phyloP scores from a whole-genome alignment of 2,888 invertebrate species.

The Acrocera orbiculus region DNA sequence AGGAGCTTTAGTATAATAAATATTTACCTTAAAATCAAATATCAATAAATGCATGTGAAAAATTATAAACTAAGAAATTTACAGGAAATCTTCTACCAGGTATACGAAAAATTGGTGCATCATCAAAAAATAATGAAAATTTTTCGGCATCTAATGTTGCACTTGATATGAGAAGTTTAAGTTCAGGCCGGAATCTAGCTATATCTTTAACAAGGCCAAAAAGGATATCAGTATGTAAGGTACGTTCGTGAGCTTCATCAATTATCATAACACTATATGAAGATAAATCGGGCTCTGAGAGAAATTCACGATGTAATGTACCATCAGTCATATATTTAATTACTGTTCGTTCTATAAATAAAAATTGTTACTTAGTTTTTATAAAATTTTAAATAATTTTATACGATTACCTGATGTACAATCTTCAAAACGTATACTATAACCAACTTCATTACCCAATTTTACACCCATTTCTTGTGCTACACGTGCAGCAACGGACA shows the following conservation, averaged over 20 bases:
- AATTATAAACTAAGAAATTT: background rate
- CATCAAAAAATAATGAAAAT: slow-evolving; percentile 95
- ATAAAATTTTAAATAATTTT: background rate
- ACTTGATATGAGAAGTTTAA: slow-evolving; percentile 92
- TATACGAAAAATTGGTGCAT: slow-evolving; percentile 93
- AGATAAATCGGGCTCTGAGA: slow-evolving; percentile 90
- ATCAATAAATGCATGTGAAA: background rate
- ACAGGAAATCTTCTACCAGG: slow-evolving; percentile 93
- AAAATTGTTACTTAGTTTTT: background rate
- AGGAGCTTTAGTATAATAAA: slow-evolving; percentile 97
- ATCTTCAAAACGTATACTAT: slow-evolving; percentile 94
- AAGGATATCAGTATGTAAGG: slow-evolving; percentile 92
- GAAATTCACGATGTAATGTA: slow-evolving; percentile 89
- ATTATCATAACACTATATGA: slow-evolving; percentile 98
- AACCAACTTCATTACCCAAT: slow-evolving; percentile 80
- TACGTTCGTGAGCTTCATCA: slow-evolving; percentile 98
- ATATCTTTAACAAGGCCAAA: slow-evolving; percentile 97
- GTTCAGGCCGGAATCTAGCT: slow-evolving; percentile 75
- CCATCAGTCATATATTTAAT: slow-evolving; percentile 99
- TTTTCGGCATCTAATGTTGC: slow-evolving; percentile 97
- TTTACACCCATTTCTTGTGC: slow-evolving; percentile 96
- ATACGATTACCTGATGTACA: slow-evolving; percentile 56
- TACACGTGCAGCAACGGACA: slow-evolving; percentile 98
- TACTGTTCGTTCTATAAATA: slow-evolving; percentile 60
- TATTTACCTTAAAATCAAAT: slow-evolving; percentile 47